Percentiles rank a stretch among this genome's conserved stretches.
phyloP scores from a whole-genome alignment of 2,888 invertebrate genomes.

The Lissonota sp. region DNA sequence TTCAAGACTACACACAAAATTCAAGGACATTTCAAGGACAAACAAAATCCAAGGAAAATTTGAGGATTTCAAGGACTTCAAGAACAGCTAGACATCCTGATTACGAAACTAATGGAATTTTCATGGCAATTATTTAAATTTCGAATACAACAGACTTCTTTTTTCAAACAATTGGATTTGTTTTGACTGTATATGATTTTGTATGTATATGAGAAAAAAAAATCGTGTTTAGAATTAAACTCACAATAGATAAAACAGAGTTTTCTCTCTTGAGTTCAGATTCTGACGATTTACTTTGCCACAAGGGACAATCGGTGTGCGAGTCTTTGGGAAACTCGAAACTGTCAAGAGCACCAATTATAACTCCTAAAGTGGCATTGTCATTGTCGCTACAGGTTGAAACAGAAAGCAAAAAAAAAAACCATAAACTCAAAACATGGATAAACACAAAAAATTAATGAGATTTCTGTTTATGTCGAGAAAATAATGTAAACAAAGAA shows the following conservation, averaged over 20 bases:
- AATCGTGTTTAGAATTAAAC: slow-evolving; percentile 27
- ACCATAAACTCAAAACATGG: background rate
- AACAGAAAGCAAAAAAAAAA: slow-evolving; percentile 17
- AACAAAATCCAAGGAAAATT: too few relatives aligned
- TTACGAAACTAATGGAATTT: background rate
- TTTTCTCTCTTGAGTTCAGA: slow-evolving; percentile 25
- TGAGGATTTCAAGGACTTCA: too few relatives aligned
- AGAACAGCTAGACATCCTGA: too few relatives aligned
- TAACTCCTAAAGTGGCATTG: slow-evolving; percentile 1
- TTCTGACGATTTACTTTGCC: background rate
- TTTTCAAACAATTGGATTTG: background rate
- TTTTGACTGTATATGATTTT: too few relatives aligned
- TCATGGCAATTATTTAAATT: background rate
- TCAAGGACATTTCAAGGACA: too few relatives aligned
- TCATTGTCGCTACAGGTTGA: slow-evolving; percentile 2
- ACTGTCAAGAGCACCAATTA: slow-evolving; percentile 11
- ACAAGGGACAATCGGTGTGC: background rate
- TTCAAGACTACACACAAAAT: too few relatives aligned
- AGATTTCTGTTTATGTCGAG: background rate
- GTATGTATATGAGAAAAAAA: background rate
- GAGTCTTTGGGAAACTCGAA: slow-evolving; percentile 32
- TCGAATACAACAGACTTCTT: background rate
- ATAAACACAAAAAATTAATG: background rate
- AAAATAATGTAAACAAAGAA: slow-evolving; percentile 27
- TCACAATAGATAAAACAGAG: slow-evolving; percentile 69